Percentiles rank a stretch among this genome's conserved stretches.
Evolutionary conservation across 2,113 vertebrate species (phyloP).

Genomic region (Leucoraja erinaceus): DNA sequence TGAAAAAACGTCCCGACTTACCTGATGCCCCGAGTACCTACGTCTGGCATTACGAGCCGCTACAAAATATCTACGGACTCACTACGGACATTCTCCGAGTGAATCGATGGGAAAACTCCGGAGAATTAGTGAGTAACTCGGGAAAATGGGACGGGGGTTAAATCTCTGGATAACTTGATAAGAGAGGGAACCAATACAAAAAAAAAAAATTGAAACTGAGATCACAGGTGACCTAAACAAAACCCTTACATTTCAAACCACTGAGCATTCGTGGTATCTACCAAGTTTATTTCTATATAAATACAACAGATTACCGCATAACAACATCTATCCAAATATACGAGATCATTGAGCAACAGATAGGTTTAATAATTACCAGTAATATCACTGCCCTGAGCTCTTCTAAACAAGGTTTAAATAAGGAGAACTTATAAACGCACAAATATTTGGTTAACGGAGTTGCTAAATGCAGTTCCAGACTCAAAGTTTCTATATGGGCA

Average conservation of each 20-base stretch:
- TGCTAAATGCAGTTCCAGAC: neutral
- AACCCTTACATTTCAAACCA: neutral
- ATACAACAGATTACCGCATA: constrained; percentile 27
- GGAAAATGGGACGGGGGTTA: too few species aligned
- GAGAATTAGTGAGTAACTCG: too few species aligned
- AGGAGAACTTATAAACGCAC: neutral
- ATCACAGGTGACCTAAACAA: neutral
- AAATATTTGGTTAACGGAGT: constrained; percentile 4
- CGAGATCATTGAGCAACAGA: constrained; percentile 15
- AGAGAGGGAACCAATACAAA: neutral
- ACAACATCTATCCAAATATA: constrained; percentile 30
- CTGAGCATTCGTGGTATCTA: neutral
- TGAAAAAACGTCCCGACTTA: too few species aligned
- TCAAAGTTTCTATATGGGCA: neutral
- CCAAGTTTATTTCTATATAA: constrained; percentile 5
- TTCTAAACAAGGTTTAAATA: constrained; percentile 11
- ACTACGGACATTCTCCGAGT: too few species aligned
- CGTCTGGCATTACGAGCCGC: too few species aligned
- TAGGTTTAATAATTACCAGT: constrained; percentile 30
- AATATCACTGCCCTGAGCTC: neutral
- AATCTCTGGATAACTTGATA: neutral
- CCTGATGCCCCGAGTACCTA: too few species aligned
- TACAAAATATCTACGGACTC: too few species aligned
- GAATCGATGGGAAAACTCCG: too few species aligned
- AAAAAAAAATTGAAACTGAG: neutral